Percentiles rank a stretch among this genome's conserved stretches.
phyloP scores from a whole-genome alignment of 2,797 vertebrate genomes.

The Sardinella longiceps region DNA sequence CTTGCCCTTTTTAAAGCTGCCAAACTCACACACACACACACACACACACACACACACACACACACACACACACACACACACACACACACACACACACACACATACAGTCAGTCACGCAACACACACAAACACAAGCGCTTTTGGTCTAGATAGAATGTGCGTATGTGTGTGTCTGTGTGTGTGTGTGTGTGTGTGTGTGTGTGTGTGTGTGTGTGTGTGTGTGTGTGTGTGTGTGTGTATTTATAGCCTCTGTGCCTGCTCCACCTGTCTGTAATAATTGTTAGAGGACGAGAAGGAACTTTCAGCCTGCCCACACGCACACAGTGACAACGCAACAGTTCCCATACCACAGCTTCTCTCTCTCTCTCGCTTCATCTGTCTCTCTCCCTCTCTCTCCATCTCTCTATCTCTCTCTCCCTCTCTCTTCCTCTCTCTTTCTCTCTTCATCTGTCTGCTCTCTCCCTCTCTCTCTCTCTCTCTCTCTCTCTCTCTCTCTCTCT shows the following conservation, averaged over 20 bases:
- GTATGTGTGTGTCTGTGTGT: no score
- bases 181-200: not conserved
- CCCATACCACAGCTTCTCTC: not conserved
- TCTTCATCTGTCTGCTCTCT: not conserved
- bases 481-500: not conserved
- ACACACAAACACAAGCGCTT: no score
- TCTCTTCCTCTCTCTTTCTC: not conserved
- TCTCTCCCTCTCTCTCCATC: not conserved
- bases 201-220: not conserved
- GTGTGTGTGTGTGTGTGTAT: not conserved
- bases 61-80: no score
- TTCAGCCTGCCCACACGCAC: conserved; percentile 21
- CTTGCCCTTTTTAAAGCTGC: no score
- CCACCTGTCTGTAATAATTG: conserved; percentile 53
- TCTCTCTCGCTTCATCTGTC: not conserved
- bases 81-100: not conserved
- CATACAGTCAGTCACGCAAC: not conserved
- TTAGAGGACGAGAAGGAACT: conserved; percentile 37
- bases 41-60: no score
- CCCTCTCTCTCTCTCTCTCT: not conserved
- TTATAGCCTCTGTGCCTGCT: not conserved
- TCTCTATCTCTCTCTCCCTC: not conserved
- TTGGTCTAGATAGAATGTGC: no score
- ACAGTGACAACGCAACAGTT: conserved; percentile 44
- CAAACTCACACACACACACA: no score